A percentile compares a stretch with the other conserved stretches of the same genome.
phyloP scores from a whole-genome alignment of 2,888 invertebrate genomes.

The Scelioninae gen. 1 region DNA sequence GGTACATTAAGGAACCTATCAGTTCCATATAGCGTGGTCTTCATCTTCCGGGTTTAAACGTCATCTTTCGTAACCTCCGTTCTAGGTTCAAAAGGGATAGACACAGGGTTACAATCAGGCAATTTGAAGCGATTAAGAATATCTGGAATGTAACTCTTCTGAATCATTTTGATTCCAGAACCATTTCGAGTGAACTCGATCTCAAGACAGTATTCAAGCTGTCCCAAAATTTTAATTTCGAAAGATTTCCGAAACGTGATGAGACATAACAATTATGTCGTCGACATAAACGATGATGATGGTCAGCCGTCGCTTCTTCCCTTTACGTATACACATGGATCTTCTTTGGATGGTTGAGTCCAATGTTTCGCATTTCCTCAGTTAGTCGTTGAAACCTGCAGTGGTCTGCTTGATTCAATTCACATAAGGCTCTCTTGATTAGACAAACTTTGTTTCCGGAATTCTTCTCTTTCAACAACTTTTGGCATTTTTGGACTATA shows the following conservation, averaged over 20 bases:
- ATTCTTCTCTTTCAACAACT: neutral
- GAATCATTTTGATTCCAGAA: neutral
- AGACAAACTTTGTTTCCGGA: neutral
- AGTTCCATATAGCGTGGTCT: neutral
- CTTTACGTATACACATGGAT: neutral
- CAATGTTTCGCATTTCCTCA: too few species aligned
- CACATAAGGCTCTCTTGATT: constrained; percentile 16
- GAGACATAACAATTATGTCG: constrained; percentile 70
- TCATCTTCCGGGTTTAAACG: neutral
- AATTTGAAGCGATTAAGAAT: neutral
- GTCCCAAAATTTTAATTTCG: neutral
- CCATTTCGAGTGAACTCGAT: neutral
- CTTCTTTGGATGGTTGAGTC: too few species aligned
- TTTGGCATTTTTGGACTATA: neutral
- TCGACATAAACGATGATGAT: constrained; percentile 73
- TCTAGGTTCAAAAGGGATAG: neutral
- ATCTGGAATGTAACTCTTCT: neutral
- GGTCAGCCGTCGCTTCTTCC: constrained; percentile 20
- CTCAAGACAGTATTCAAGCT: neutral
- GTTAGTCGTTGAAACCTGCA: constrained; percentile 1
- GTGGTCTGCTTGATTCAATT: constrained; percentile 24
- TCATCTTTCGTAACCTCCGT: neutral
- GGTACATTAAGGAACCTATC: neutral
- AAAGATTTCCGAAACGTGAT: neutral
- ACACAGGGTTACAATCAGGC: neutral